Percentiles rank a stretch among this genome's conserved stretches.
Evolutionary conservation across 2,797 vertebrate genomes (phyloP).

Genomic region (Eospalax fontanierii): DNA sequence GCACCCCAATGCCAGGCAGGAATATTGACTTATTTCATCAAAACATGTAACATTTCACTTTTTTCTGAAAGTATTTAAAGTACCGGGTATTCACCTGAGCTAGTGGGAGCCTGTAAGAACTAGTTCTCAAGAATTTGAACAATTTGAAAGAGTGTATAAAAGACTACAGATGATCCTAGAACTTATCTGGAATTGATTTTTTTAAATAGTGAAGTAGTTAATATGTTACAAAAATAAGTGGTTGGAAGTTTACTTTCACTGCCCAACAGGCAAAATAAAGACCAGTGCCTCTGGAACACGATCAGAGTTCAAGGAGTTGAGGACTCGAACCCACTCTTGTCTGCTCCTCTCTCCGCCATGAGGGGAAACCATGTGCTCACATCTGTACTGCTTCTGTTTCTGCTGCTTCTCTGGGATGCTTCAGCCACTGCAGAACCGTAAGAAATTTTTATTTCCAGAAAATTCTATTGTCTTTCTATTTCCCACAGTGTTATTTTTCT

Average conservation of each 20-base stretch:
- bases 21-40: slow-evolving; percentile 4
- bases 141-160: neutral
- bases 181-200: slow-evolving; percentile 35
- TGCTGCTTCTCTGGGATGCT: slow-evolving; percentile 65
- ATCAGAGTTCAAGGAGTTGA: slow-evolving; percentile 60
- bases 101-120: neutral
- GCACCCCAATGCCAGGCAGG: no score
- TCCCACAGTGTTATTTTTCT: neutral
- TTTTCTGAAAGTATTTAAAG: slow-evolving; percentile 19
- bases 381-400: slow-evolving; percentile 37
- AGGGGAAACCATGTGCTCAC: neutral
- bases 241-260: slow-evolving; percentile 60
- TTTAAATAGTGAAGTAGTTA: slow-evolving; percentile 59
- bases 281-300: neutral
- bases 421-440: slow-evolving; percentile 68
- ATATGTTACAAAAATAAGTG: slow-evolving; percentile 76
- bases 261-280: slow-evolving; percentile 62
- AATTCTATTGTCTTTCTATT: neutral
- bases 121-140: neutral
- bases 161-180: neutral
- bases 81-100: neutral
- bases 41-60: neutral
- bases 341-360: slow-evolving; percentile 33
- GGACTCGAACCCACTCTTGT: neutral
- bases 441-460: slow-evolving; percentile 49